Evolutionary conservation across 2,888 invertebrate species (phyloP).

Genomic region (Lapara coniferarum): DNA sequence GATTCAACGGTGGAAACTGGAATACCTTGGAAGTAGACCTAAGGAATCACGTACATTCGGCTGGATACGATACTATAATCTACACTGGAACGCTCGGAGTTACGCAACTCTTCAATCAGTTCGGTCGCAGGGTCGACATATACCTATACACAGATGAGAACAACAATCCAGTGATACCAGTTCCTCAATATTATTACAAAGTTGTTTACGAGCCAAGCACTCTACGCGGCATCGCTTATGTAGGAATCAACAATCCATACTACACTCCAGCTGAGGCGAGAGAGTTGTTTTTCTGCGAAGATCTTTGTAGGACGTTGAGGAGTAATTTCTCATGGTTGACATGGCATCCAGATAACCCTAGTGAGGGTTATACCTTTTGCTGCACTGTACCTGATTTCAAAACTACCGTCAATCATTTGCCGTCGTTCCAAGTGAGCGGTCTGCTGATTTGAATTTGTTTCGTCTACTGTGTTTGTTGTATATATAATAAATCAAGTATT

Average conservation of each 20-base stretch:
- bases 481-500: background rate
- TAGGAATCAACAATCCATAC: slow-evolving; percentile 86
- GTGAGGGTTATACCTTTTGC: slow-evolving; percentile 84
- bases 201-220: slow-evolving; percentile 81
- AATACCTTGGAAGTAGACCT: slow-evolving; percentile 78
- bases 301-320: slow-evolving; percentile 73
- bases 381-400: slow-evolving; percentile 83
- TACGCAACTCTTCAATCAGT: slow-evolving; percentile 74
- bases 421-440: slow-evolving; percentile 73
- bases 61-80: slow-evolving; percentile 65
- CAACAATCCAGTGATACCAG: slow-evolving; percentile 71
- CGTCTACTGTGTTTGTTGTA: background rate
- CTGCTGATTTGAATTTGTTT: slow-evolving; percentile 51
- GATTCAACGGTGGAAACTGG: slow-evolving; percentile 85
- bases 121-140: slow-evolving; percentile 61
- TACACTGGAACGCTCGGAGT: slow-evolving; percentile 86
- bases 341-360: slow-evolving; percentile 77
- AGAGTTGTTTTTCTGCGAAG: slow-evolving; percentile 73
- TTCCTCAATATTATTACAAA: slow-evolving; percentile 76
- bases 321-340: slow-evolving; percentile 81
- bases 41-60: slow-evolving; percentile 61
- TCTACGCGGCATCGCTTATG: slow-evolving; percentile 80
- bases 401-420: slow-evolving; percentile 76
- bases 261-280: slow-evolving; percentile 54
- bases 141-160: slow-evolving; percentile 66